Evolutionary conservation across 2,888 invertebrate genomes (phyloP).

Genomic region (Oligia strigilis): DNA sequence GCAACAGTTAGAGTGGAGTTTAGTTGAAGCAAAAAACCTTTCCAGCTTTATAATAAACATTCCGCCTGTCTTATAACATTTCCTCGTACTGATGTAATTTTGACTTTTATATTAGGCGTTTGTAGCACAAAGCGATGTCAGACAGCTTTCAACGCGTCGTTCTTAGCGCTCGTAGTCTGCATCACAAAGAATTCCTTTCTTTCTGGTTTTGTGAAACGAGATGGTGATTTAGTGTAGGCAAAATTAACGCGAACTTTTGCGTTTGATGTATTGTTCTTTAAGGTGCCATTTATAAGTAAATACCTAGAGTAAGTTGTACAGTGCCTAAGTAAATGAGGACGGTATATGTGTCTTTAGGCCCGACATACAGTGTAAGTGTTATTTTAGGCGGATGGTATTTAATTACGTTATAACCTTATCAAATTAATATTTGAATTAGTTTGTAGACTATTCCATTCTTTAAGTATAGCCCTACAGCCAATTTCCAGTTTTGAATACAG

Average conservation of each 20-base stretch:
- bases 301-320: neutral
- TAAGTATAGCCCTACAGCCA: neutral
- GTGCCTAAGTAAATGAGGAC: neutral
- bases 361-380: constrained; percentile 2
- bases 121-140: constrained; percentile 42
- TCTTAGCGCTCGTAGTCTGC: constrained; percentile 40
- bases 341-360: too few relatives aligned
- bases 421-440: neutral
- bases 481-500: too few relatives aligned
- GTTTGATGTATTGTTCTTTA: constrained; percentile 25
- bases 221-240: constrained; percentile 19
- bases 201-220: constrained; percentile 43
- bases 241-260: constrained; percentile 35
- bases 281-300: neutral
- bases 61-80: constrained; percentile 26
- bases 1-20: neutral
- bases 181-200: constrained; percentile 58
- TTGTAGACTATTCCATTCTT: neutral
- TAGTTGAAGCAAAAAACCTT: neutral
- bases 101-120: constrained; percentile 62
- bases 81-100: constrained; percentile 35
- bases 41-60: constrained; percentile 18
- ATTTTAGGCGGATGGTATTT: constrained; percentile 3
- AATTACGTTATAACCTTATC: neutral
- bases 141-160: constrained; percentile 41